phyloP scores from a whole-genome alignment of 2,113 vertebrate species.

The Macroglossus sobrinus region DNA sequence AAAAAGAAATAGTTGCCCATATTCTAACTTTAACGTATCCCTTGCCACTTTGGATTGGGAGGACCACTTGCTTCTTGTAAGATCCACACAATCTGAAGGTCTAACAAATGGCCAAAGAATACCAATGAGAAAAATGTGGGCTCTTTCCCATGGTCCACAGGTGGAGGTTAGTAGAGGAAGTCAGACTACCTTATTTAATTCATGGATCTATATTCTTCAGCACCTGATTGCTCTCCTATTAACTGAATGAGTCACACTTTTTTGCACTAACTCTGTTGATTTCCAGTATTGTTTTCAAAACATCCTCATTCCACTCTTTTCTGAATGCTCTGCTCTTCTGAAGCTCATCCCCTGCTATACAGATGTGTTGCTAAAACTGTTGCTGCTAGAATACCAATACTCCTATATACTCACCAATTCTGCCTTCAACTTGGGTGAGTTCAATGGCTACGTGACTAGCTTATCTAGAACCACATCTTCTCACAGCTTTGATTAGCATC shows the following conservation, averaged over 20 bases:
- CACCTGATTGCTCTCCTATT: background rate
- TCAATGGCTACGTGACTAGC: fast-evolving
- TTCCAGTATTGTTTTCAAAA: background rate
- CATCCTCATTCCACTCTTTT: background rate
- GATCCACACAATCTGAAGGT: background rate
- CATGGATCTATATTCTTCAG: background rate
- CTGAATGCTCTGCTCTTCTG: background rate
- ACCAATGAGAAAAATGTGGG: background rate
- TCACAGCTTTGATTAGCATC: background rate
- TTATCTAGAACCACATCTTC: background rate
- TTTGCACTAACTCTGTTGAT: background rate
- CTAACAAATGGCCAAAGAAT: background rate
- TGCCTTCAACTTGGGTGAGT: background rate
- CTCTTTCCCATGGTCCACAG: background rate
- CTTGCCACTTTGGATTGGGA: background rate
- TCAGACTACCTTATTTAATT: background rate
- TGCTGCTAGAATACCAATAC: fast-evolving
- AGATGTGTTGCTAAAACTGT: too few relatives aligned
- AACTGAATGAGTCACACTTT: background rate
- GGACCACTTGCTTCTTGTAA: background rate
- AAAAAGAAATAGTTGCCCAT: background rate
- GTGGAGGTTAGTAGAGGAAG: background rate
- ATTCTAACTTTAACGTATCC: background rate
- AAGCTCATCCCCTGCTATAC: background rate
- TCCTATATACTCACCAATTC: background rate